Evolutionary conservation across 2,113 vertebrate species (phyloP).

Genomic region (Piliocolobus tephrosceles): DNA sequence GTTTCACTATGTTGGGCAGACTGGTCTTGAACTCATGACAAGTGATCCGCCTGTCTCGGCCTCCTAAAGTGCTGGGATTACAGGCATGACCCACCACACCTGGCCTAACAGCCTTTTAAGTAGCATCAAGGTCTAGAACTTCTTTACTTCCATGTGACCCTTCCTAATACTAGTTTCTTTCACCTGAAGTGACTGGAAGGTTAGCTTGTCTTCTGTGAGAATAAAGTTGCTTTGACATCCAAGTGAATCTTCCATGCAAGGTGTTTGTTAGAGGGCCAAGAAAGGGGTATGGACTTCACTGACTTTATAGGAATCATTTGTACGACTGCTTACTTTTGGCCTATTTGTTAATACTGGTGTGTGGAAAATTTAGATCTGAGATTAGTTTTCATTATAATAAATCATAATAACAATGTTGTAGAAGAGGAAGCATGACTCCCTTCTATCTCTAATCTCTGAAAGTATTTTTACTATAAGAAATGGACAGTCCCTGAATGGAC

Average conservation of each 20-base stretch:
- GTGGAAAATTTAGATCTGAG: neutral
- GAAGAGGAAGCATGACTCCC: neutral
- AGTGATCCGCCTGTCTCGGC: too few species aligned
- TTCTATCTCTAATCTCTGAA: neutral
- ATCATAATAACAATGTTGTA: neutral
- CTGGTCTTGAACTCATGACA: too few species aligned
- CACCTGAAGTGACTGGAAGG: neutral
- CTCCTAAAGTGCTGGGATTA: too few species aligned
- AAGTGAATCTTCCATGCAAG: neutral
- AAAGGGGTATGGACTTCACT: neutral
- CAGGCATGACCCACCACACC: too few species aligned
- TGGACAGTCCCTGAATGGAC: neutral
- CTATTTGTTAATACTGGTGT: neutral
- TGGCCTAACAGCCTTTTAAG: neutral
- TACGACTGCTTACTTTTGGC: neutral
- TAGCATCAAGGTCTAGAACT: neutral
- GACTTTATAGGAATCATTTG: neutral
- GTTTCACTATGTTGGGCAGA: too few species aligned
- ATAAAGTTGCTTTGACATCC: neutral
- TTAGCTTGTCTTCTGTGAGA: neutral
- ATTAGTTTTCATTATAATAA: neutral
- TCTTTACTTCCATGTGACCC: neutral
- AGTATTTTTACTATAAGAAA: neutral
- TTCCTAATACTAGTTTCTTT: neutral
- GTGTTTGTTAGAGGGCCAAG: neutral